phyloP scores from a whole-genome alignment of 2,113 vertebrate genomes.

The Rhipidura dahli region DNA sequence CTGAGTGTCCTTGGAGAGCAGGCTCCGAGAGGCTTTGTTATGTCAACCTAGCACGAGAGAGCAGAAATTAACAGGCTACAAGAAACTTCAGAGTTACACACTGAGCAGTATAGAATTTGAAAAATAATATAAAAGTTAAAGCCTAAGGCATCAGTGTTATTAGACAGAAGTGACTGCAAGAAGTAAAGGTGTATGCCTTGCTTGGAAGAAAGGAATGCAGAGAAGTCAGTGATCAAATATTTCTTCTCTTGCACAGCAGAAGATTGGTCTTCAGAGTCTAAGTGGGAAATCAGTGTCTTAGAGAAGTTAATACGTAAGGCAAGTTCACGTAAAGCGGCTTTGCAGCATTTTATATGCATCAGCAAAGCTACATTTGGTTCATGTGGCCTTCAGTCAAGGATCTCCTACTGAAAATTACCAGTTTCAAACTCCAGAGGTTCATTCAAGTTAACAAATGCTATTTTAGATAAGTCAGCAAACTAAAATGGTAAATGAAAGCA shows the following conservation, averaged over 20 bases:
- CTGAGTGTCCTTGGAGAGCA: too few relatives aligned
- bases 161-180: neutral
- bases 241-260: neutral
- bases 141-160: neutral
- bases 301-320: neutral
- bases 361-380: neutral
- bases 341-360: neutral
- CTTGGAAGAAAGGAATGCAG: neutral
- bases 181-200: neutral
- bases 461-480: neutral
- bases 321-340: neutral
- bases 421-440: neutral
- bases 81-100: too few relatives aligned
- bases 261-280: neutral
- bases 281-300: neutral
- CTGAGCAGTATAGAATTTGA: too few relatives aligned
- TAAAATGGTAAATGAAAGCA: neutral
- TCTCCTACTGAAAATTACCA: neutral
- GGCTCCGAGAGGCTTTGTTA: too few relatives aligned
- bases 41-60: too few relatives aligned
- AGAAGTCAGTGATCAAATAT: neutral
- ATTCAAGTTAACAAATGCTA: neutral
- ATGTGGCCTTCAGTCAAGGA: neutral
- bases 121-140: too few relatives aligned
- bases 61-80: too few relatives aligned